These are phyloP conservation scores for Watsonalla cultraria DNA, from an alignment of 2,888 invertebrate genomes.

Conservation along the genomic window DNA sequence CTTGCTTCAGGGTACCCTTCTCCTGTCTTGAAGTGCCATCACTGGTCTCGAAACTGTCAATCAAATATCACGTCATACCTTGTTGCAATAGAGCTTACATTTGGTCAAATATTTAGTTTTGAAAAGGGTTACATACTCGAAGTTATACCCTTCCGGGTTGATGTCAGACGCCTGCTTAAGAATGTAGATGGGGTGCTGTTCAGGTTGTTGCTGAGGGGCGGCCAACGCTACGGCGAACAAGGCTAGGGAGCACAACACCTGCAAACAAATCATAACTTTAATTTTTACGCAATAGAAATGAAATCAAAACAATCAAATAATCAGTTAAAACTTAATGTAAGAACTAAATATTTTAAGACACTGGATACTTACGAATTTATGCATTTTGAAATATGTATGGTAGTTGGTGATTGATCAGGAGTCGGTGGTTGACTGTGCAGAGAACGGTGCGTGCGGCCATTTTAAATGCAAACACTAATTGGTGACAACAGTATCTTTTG, in stretches of 20 bases:
- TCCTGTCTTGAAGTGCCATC: conserved; percentile 75
- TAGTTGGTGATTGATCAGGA: conserved; percentile 27
- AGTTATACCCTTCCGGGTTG: conserved; percentile 55
- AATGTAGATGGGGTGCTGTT: conserved; percentile 44
- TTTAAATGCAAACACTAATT: conserved; percentile 51
- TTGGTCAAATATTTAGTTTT: background rate
- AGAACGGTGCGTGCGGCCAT: conserved; percentile 19
- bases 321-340: background rate
- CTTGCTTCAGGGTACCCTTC: conserved; percentile 72
- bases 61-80: background rate
- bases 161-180: conserved; percentile 55
- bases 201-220: conserved; percentile 41
- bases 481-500: conserved; percentile 54
- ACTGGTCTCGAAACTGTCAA: conserved; percentile 69
- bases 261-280: conserved; percentile 7
- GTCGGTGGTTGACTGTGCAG: conserved; percentile 44
- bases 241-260: conserved; percentile 51
- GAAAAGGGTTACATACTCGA: conserved; percentile 44
- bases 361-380: conserved; percentile 50
- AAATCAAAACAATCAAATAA: too few species aligned
- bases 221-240: conserved; percentile 45
- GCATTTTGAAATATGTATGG: conserved; percentile 42
- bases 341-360: background rate
- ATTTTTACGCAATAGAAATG: background rate
- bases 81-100: background rate